A percentile compares a stretch with the other conserved stretches of the same genome.
These are phyloP conservation scores for Pelobates fuscus DNA, from an alignment of 2,113 vertebrate genomes.

Conservation along the genomic window DNA sequence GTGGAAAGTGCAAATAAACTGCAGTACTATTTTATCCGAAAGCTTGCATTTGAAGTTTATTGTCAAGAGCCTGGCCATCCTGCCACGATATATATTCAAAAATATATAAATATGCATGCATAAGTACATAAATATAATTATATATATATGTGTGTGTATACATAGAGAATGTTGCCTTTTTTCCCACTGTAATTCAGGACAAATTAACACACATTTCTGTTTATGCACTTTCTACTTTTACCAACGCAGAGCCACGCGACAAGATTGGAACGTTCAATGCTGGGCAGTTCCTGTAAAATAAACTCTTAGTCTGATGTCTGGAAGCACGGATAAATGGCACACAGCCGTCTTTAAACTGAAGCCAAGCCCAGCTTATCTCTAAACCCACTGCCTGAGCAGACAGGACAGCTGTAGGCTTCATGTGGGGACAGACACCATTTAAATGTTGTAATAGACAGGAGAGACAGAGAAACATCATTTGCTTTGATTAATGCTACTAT, in stretches of 20 bases:
- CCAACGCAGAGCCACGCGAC: slow-evolving; percentile 14
- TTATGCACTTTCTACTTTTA: not conserved
- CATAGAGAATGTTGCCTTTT: not conserved
- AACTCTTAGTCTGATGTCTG: slow-evolving; percentile 43
- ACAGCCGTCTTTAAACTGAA: slow-evolving; percentile 29
- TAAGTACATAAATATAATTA: not conserved
- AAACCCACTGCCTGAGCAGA: slow-evolving; percentile 37
- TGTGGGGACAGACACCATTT: slow-evolving; percentile 40
- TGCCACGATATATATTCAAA: no score
- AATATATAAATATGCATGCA: not conserved
- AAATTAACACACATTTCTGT: not conserved
- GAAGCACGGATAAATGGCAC: slow-evolving; percentile 33
- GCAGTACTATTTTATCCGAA: no score
- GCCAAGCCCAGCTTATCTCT: slow-evolving; percentile 46
- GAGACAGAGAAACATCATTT: slow-evolving; percentile 22
- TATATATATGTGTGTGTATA: not conserved
- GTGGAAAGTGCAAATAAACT: no score
- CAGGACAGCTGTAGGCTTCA: slow-evolving; percentile 44
- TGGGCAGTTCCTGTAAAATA: slow-evolving; percentile 31
- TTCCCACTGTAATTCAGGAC: no score
- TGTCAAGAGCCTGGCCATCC: no score
- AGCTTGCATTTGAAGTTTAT: no score
- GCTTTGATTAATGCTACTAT: slow-evolving; percentile 33
- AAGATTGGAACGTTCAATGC: slow-evolving; percentile 11
- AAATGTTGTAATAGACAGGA: slow-evolving; percentile 1